Evolutionary conservation across 2,888 invertebrate species (phyloP).

Genomic region (Poecilus cupreus): DNA sequence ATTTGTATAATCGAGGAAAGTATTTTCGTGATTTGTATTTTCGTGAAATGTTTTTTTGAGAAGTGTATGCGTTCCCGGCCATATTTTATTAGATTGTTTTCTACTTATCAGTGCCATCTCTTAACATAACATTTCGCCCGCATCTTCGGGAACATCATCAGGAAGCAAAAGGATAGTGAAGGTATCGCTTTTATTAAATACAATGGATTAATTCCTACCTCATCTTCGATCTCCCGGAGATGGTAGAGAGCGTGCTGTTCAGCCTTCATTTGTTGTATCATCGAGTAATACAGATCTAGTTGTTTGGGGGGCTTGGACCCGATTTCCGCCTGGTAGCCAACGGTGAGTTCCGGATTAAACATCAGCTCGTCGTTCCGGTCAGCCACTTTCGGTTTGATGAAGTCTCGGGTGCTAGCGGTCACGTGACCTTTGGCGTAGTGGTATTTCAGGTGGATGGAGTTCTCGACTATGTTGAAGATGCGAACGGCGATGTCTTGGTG

Average conservation of each 20-base stretch:
- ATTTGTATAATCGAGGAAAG: too few species aligned
- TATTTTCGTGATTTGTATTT: too few species aligned
- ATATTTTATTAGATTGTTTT: too few species aligned
- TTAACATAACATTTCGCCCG: too few species aligned
- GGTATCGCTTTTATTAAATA: too few species aligned
- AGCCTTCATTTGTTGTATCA: conserved; percentile 78
- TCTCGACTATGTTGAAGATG: conserved; percentile 78
- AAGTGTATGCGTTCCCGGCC: too few species aligned
- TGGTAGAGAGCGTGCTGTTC: conserved; percentile 78
- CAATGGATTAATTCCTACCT: too few species aligned
- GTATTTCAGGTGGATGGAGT: conserved; percentile 78
- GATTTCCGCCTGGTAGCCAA: conserved; percentile 82
- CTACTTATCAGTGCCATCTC: too few species aligned
- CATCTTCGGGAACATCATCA: too few species aligned
- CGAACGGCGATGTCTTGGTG: conserved; percentile 79
- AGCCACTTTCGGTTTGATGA: conserved; percentile 81
- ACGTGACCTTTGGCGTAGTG: conserved; percentile 79
- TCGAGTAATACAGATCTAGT: conserved; percentile 78
- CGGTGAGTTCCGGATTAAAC: conserved; percentile 79
- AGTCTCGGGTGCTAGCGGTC: conserved; percentile 79
- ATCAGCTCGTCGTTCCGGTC: conserved; percentile 82
- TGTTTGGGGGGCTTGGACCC: conserved; percentile 76
- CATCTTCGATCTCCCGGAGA: conserved; percentile 74
- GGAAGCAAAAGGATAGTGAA: too few species aligned
- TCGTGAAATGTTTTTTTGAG: too few species aligned